Evolutionary conservation across 1,140 invertebrate species (phyloP), one percentile per base, ranked within the genome.

Genomic region (Drepana arcuata): DNA sequence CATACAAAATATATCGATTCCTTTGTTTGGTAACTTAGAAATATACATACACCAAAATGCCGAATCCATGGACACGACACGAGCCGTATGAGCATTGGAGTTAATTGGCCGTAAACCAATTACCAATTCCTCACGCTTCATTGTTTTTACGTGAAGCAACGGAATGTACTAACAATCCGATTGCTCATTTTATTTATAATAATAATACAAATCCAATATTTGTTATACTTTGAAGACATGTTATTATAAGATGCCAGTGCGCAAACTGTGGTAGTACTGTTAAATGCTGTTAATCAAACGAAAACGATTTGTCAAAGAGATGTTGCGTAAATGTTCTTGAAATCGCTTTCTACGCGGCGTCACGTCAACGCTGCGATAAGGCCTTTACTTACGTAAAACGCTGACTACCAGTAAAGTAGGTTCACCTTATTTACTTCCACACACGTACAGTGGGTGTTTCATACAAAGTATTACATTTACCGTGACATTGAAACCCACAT

Each of bases 281-380:
- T n/a, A n/a, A n/a, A n/a, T n/a, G 30, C 42, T 48, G 29, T 44
- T 64, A 68, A 54, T 66, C 41, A 57, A 57, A 45, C 53, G 48
- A 24, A 65, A 61, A 46, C 41, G 40, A 56, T 44, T 56, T 46
- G 53, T 58, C 48, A 45, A 37, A 43, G 41, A n/a, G 18, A 29
- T 40, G 40, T 73, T 69, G 50, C 65, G 62, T 61, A 67, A 69
- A 64, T 48, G 65, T 66, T 72, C 63, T 70, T 72, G 66, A 65
- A 71, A 65, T 67, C 63, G 65, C 72, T 77, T 77, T 72, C 67
- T 71, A 71, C 68, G 60, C 50, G 50, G 54, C 60, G 63, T 66
- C 69, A 71, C 60, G 44, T 41, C 35, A 58, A 55, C 57, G 58
- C 46, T 44, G 43, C 53, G 37, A 46, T 72, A 68, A 34, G 34